Conservation (phyloP, 1,140 invertebrate species). For the Colletes gigas region DNA sequence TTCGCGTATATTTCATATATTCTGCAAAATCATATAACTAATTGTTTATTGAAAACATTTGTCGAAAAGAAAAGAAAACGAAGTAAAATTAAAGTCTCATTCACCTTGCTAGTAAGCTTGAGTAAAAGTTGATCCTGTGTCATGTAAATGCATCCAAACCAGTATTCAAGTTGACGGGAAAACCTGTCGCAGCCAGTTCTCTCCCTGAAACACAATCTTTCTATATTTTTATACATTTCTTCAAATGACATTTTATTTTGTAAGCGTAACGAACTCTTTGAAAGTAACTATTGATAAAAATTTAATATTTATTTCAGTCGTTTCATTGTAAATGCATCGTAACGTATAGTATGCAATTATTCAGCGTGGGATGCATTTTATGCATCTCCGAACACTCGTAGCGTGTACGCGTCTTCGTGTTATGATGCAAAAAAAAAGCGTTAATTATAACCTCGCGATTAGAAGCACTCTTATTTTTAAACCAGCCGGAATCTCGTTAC, state of each 20-base stretch:
- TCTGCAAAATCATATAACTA: not conserved
- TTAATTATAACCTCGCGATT: conserved; percentile 68
- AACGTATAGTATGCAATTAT: not conserved
- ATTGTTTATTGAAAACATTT: not conserved
- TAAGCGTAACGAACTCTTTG: not conserved
- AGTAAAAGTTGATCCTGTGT: too few species aligned
- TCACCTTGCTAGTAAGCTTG: not conserved
- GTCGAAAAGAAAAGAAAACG: not conserved
- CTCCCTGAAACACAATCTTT: not conserved
- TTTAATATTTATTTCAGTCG: not conserved
- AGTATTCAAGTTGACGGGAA: not conserved
- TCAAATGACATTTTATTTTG: too few species aligned
- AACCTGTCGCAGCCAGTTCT: not conserved
- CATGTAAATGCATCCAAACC: not conserved
- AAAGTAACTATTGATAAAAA: not conserved
- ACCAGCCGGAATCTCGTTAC: conserved; percentile 14
- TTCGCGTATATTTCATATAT: not conserved
- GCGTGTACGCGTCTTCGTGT: conserved; percentile 60
- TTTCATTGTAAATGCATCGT: not conserved
- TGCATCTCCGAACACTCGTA: conserved; percentile 69
- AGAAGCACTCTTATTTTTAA: conserved; percentile 61
- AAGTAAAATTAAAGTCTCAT: not conserved
- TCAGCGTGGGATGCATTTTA: conserved; percentile 68
- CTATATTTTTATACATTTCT: not conserved
- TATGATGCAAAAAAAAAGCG: conserved; percentile 68